A percentile compares a stretch with the other conserved stretches of the same genome.
Evolutionary conservation across 2,888 invertebrate genomes (phyloP).

Genomic region (Palloptera scutellata): DNA sequence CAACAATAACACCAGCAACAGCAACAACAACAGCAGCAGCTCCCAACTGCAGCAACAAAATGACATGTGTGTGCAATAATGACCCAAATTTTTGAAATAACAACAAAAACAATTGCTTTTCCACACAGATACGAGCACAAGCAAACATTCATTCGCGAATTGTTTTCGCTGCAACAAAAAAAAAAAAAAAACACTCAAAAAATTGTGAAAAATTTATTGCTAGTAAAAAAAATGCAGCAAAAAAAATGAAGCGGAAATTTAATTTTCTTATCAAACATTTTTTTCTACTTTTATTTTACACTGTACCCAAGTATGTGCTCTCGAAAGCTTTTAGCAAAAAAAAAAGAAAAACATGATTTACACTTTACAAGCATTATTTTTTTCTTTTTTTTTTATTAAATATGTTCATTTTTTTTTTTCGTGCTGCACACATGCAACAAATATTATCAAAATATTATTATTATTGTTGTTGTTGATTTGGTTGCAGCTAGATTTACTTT

Average conservation of each 20-base stretch:
- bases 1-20: not conserved
- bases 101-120: constrained; percentile 18
- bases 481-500: not conserved
- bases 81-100: constrained; percentile 40
- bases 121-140: too few relatives aligned
- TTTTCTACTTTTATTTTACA: not conserved
- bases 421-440: not conserved
- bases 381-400: too few relatives aligned
- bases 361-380: not conserved
- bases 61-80: constrained; percentile 41
- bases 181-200: constrained; percentile 7
- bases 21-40: not conserved
- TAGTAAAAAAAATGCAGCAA: constrained; percentile 20
- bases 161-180: constrained; percentile 15
- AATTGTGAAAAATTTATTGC: constrained; percentile 33
- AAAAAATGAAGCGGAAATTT: constrained; percentile 35
- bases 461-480: not conserved
- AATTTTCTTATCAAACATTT: constrained; percentile 27
- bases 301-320: not conserved
- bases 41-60: constrained; percentile 21
- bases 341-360: not conserved
- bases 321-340: not conserved
- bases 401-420: not conserved
- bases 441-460: not conserved
- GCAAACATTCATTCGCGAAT: not conserved